Percentiles rank a stretch among this genome's conserved stretches.
Evolutionary conservation across 2,888 invertebrate species (phyloP).

Genomic region (Netelia fuscicornis): DNA sequence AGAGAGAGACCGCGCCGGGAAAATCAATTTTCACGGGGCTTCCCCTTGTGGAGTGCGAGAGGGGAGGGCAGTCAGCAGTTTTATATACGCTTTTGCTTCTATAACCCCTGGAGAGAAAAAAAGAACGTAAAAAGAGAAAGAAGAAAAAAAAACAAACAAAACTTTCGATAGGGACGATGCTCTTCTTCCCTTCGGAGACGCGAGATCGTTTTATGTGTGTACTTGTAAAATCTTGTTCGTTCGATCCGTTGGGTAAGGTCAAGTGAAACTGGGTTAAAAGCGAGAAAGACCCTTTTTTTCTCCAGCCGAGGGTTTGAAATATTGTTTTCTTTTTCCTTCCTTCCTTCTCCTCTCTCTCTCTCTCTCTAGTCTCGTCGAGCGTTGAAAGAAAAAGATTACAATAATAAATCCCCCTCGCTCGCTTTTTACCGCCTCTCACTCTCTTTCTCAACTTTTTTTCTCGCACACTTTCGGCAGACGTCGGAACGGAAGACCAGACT

Average conservation of each 20-base stretch:
- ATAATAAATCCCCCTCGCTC: conserved; percentile 63
- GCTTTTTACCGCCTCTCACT: conserved; percentile 25
- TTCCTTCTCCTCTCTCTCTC: background rate
- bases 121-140: conserved; percentile 6
- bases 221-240: conserved; percentile 48
- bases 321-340: conserved; percentile 18
- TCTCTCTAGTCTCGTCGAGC: conserved; percentile 18
- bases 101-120: conserved; percentile 42
- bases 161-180: conserved; percentile 43
- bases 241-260: conserved; percentile 63
- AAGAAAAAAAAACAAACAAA: conserved; percentile 27
- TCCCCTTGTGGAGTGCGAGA: conserved; percentile 58
- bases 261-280: conserved; percentile 63
- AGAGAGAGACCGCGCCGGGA: conserved; percentile 70
- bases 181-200: conserved; percentile 36
- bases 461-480: conserved; percentile 32
- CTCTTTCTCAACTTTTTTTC: conserved; percentile 26
- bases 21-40: conserved; percentile 73
- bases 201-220: conserved; percentile 33
- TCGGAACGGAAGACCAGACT: conserved; percentile 60
- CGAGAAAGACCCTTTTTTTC: conserved; percentile 55
- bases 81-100: conserved; percentile 46
- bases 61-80: conserved; percentile 42
- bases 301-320: conserved; percentile 38
- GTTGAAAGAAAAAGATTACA: conserved; percentile 51